A percentile compares a stretch with the other conserved stretches of the same genome.
Conservation (phyloP, 2,113 vertebrate genomes). For the Lipophrys pholis region DNA sequence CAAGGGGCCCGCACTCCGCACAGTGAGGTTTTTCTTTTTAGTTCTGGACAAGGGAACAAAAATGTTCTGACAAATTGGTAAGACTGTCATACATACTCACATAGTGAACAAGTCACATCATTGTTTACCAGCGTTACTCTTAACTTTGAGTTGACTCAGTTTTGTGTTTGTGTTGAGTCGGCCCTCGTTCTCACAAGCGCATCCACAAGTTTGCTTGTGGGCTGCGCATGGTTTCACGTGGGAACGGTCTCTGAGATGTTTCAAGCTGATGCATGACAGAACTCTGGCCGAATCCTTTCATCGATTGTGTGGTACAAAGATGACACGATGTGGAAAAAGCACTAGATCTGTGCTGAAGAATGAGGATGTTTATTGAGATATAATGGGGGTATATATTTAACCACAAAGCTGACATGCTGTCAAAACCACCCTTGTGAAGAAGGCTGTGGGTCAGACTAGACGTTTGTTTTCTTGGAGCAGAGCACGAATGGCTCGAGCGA, state of each 20-base stretch:
- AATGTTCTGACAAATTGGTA: too few species aligned
- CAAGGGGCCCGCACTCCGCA: too few species aligned
- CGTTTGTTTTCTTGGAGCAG: conserved; percentile 46
- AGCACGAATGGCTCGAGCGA: conserved; percentile 37
- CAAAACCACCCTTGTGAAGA: conserved; percentile 17
- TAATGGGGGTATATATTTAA: conserved; percentile 43
- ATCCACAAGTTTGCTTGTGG: conserved; percentile 35
- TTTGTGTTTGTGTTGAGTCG: not conserved
- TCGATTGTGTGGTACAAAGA: conserved; percentile 27
- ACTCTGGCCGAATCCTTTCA: conserved; percentile 29
- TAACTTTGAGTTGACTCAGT: conserved; percentile 1
- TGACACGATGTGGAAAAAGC: conserved; percentile 27
- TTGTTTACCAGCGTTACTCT: not conserved
- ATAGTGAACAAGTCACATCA: not conserved
- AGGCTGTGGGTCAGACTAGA: conserved; percentile 44
- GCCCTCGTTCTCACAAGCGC: not conserved
- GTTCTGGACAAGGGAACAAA: too few species aligned
- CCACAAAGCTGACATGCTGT: conserved; percentile 40
- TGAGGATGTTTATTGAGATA: conserved; percentile 30
- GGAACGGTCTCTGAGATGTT: conserved; percentile 40
- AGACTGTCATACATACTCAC: too few species aligned
- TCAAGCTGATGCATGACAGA: conserved; percentile 41
- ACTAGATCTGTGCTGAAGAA: not conserved
- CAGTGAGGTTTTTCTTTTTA: too few species aligned
- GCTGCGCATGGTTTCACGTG: conserved; percentile 47